These are phyloP conservation scores for Loxodonta africana DNA, from an alignment of 2,113 vertebrate species.

Conservation along the genomic window DNA sequence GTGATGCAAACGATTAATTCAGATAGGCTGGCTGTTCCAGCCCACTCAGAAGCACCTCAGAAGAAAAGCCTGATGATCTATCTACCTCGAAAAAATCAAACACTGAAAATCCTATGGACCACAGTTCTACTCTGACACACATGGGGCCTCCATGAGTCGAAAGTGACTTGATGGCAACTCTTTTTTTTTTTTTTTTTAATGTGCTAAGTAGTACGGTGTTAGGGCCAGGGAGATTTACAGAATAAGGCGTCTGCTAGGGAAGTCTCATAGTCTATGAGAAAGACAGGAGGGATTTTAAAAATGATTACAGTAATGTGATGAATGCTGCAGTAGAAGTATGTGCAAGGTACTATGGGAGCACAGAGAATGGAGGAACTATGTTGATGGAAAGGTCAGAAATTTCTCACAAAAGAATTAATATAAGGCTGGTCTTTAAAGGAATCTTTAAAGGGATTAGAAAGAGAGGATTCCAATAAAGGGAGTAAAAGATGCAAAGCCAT, in stretches of 20 bases:
- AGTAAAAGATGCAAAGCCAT: neutral
- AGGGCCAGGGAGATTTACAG: neutral
- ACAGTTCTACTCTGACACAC: neutral
- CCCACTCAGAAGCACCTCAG: neutral
- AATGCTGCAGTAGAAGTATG: neutral
- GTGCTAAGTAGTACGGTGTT: neutral
- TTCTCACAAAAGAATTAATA: neutral
- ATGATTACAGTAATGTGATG: neutral
- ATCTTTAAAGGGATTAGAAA: neutral
- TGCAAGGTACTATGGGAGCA: neutral
- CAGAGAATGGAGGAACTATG: neutral
- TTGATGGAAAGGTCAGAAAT: neutral
- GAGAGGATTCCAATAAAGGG: conserved; percentile 5
- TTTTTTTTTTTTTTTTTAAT: neutral
- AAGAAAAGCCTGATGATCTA: neutral
- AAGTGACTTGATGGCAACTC: neutral
- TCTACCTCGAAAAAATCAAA: neutral
- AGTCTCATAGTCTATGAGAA: neutral
- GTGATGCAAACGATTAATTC: neutral
- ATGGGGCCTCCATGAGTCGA: neutral
- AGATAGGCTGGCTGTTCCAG: neutral
- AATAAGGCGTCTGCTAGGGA: neutral
- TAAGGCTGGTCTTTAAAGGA: neutral
- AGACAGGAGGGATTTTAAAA: neutral
- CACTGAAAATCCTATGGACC: neutral